Conservation (phyloP, 2,888 invertebrate genomes). For the Abrostola tripartita region DNA sequence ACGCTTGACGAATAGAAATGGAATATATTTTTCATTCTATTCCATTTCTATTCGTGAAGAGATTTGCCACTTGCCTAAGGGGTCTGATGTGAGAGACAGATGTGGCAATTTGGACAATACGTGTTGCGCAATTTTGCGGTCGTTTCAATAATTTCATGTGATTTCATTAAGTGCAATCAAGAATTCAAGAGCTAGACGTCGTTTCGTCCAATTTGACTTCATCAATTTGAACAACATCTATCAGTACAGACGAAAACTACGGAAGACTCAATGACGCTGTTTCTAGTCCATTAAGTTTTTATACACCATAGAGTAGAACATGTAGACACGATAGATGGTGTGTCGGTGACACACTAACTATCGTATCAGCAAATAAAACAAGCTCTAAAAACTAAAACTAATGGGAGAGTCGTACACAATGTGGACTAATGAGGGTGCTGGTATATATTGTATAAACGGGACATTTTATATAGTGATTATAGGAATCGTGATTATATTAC, state of each 20-base stretch:
- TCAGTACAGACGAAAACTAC: conserved; percentile 41
- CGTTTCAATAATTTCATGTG: conserved; percentile 4
- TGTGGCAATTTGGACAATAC: conserved; percentile 15
- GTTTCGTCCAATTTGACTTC: conserved; percentile 35
- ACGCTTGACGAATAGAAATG: no score
- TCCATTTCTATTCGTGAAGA: no score
- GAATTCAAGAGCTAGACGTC: neutral
- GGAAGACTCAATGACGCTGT: conserved; percentile 19
- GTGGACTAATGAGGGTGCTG: conserved; percentile 42
- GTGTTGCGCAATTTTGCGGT: conserved; percentile 8
- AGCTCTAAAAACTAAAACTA: conserved; percentile 62
- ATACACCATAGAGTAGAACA: conserved; percentile 58
- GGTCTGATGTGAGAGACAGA: no score
- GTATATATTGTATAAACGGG: conserved; percentile 26
- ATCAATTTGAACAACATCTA: conserved; percentile 37
- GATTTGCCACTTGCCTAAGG: no score
- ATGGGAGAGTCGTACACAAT: conserved; percentile 31
- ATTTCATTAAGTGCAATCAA: conserved; percentile 21
- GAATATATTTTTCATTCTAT: no score
- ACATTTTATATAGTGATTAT: conserved; percentile 12
- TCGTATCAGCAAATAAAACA: conserved; percentile 59
- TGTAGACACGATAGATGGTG: conserved; percentile 51
- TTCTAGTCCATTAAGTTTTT: conserved; percentile 38
- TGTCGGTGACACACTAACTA: conserved; percentile 45
- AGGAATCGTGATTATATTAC: conserved; percentile 16